Conservation (phyloP, 2,797 vertebrate genomes). For the Rhinichthys osculus region DNA sequence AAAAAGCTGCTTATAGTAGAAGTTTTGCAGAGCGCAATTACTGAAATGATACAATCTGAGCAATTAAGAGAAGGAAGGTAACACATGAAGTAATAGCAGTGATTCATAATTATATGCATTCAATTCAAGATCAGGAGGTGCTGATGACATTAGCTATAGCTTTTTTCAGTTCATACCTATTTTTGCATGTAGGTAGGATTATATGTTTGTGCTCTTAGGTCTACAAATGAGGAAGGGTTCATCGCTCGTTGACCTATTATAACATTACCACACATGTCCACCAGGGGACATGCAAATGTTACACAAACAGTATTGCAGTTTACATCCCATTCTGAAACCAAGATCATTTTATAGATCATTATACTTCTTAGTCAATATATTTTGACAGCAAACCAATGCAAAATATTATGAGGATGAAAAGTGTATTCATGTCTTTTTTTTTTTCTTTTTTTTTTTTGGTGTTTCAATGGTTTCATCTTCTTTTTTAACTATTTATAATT, state of each 20-base stretch:
- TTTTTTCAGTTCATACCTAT: not conserved
- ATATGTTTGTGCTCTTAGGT: constrained; percentile 3
- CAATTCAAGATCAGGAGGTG: constrained; percentile 1
- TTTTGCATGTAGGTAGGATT: not conserved
- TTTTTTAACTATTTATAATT: not conserved
- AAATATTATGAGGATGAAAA: not conserved
- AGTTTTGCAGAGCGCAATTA: constrained; percentile 1
- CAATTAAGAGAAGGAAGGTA: constrained; percentile 36
- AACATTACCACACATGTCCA: constrained; percentile 38
- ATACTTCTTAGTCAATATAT: not conserved
- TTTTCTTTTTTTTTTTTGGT: not conserved
- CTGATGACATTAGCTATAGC: not conserved
- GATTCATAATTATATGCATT: constrained; percentile 7
- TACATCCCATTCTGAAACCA: not conserved
- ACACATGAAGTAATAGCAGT: constrained; percentile 37
- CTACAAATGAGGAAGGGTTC: not conserved
- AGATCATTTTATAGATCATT: not conserved
- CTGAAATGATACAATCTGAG: constrained; percentile 37
- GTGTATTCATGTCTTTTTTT: not conserved
- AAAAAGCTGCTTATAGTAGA: constrained; percentile 44
- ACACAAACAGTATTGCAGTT: constrained; percentile 5
- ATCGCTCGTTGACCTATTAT: not conserved
- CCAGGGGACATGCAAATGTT: constrained; percentile 29
- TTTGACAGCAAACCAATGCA: not conserved
- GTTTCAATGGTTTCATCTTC: not conserved